Base-by-base conservation (phyloP, 2,797 vertebrate species). In the Sebastes itinus region DNA sequence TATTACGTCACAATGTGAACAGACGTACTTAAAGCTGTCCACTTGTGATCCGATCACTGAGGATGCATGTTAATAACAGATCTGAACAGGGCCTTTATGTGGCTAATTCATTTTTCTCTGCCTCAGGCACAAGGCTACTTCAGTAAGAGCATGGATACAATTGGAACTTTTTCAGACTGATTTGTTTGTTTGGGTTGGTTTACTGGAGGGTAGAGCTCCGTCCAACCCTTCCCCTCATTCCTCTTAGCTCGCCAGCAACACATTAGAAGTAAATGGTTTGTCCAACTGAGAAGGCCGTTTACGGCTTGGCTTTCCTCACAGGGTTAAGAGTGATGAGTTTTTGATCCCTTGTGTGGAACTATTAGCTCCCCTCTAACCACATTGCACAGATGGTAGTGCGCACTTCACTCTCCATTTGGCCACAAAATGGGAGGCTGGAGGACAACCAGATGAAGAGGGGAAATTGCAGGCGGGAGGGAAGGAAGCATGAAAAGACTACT, bases 401-500 rank as follows among this genome's bases (percentile, higher is more conserved):
- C 62, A 90, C 83, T 90, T 92, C 82, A 86, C 77, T 92, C 83
- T 91, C 85, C 81, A 89, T 87, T 92, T 91, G 86, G 83, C 80
- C 79, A 42, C 62, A 32, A 25, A 80, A 87, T 78, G 70, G 77
- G 71, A 83, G 72, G 67, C 65, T 68, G 78, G 83, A 87, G 72
- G 61, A 67, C 75, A 61, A 84, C 54, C 64, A 80, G 77, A 81
- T 49, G 68, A 87, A 84, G 83, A 72, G 72, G 38, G 60, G 62
- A 69, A 80, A 81, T 68, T 68, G 80, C 54, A 65, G 28, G 70
- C 42, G 2, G 13, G 73, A 54, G 80, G 49, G 54, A 78, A 75
- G 75, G 63, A 77, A 59, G 79, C 25, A 54, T 8, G 64, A 61
- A 76, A 56, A 61, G 66, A 75, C 33, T 16, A n/a, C 75, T 32